Conservation (phyloP, 2,888 invertebrate species). For the Teleiodes luculella region DNA sequence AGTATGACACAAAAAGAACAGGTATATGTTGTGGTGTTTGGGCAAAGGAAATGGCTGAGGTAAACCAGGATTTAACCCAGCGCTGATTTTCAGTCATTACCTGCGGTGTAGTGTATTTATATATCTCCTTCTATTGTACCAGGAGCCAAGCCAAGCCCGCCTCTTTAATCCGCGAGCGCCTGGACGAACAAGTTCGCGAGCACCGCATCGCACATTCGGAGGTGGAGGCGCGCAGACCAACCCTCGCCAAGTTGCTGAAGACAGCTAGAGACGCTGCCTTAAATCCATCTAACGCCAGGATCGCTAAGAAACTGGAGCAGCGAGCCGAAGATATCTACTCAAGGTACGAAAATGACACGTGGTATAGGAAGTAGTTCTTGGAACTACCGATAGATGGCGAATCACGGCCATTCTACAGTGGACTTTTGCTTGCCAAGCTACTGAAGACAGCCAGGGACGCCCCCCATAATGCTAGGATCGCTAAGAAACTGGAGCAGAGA, state of each 20-base stretch:
- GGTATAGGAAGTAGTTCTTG: too few relatives aligned
- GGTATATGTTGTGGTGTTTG: too few relatives aligned
- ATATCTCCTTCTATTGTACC: slow-evolving; percentile 44
- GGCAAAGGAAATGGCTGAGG: too few relatives aligned
- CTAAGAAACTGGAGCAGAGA: slow-evolving; percentile 92
- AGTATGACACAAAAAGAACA: too few relatives aligned
- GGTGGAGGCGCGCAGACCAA: slow-evolving; percentile 90
- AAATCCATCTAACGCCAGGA: slow-evolving; percentile 89
- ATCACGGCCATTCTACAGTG: too few relatives aligned
- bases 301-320: slow-evolving; percentile 93
- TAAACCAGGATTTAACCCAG: too few relatives aligned
- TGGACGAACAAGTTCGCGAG: slow-evolving; percentile 94
- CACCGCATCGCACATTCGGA: slow-evolving; percentile 90
- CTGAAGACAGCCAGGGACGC: too few relatives aligned
- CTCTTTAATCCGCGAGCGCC: slow-evolving; percentile 90
- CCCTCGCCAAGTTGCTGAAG: slow-evolving; percentile 88
- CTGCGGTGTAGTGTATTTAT: too few relatives aligned
- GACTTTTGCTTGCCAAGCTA: too few relatives aligned
- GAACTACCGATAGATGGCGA: too few relatives aligned
- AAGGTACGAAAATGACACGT: slow-evolving; percentile 37
- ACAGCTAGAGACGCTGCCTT: slow-evolving; percentile 89
- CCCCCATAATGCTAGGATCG: slow-evolving; percentile 79
- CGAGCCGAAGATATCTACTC: slow-evolving; percentile 91
- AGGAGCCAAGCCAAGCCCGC: slow-evolving; percentile 87
- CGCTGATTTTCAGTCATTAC: too few relatives aligned